A percentile compares a stretch with the other conserved stretches of the same genome.
Conservation (phyloP, 2,113 vertebrate genomes). For the Apteryx owenii region DNA sequence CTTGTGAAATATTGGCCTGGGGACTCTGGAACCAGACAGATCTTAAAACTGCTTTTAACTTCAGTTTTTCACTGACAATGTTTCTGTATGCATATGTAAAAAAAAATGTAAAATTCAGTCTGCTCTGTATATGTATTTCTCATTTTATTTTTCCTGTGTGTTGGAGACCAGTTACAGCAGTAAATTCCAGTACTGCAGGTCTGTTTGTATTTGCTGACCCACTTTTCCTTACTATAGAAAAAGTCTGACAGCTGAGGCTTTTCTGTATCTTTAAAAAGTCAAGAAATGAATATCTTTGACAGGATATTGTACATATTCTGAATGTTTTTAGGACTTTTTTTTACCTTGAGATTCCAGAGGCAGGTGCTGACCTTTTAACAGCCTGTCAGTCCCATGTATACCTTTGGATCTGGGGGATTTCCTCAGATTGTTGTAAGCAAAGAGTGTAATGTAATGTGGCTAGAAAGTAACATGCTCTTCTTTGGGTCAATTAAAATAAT, state of each 20-base stretch:
- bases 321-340: not conserved
- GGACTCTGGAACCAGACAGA: not conserved
- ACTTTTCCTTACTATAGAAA: not conserved
- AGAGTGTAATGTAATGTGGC: not conserved
- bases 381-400: not conserved
- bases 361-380: not conserved
- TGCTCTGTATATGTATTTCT: not conserved
- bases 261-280: not conserved
- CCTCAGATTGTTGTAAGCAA: not conserved
- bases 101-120: not conserved
- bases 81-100: not conserved
- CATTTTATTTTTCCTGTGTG: not conserved
- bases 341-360: not conserved
- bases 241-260: not conserved
- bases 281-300: not conserved
- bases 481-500: not conserved
- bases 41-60: constrained; percentile 6
- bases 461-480: not conserved
- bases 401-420: not conserved
- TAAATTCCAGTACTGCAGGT: not conserved
- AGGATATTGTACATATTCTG: not conserved
- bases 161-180: not conserved
- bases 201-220: not conserved
- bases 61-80: not conserved
- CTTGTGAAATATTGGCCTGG: not conserved